Evolutionary conservation across 2,888 invertebrate genomes (phyloP), one percentile per base, ranked within the genome.

Genomic region (Altica lythri): DNA sequence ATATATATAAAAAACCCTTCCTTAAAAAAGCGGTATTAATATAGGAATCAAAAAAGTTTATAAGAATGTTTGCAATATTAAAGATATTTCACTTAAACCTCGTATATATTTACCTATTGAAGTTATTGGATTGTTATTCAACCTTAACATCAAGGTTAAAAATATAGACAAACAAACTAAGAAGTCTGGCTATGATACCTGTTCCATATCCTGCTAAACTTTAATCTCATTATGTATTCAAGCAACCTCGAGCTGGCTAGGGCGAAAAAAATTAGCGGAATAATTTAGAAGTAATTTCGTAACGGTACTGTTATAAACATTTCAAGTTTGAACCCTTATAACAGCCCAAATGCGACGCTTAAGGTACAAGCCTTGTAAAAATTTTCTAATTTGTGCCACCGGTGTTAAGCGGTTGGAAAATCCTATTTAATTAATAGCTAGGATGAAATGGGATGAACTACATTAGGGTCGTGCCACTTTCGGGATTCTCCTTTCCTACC

Each of bases 371-470:
- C n/a, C 27, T 27, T 27, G 6, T 27, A 27, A 27, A 27, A 27
- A 27, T 27, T 27, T n/a, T n/a, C 9, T n/a, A 27, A 9, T 27
- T 27, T 27, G 9, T 5, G 4, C 27, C 27, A n/a, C 2, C 27
- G 12, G 30, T 12, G 30, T 2, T 12, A 30, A 30, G 30, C 30
- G 30, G 30, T 30, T 2, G 30, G 12, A 30, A 30, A 30, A 30
- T 30, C 30, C 30, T 12, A 12, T 2, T 30, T 30, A 30, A 30
- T 30, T 30, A 30, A 30, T 30, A 12, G 30, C 12, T 30, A 6
- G 30, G 30, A 30, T 30, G 30, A 30, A 30, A 30, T 30, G 30
- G 30, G 30, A 30, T 30, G 30, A 30, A 30, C 30, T 30, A 30
- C 30, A 30, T 30, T 30, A 30, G 30, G 30, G 30, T 30, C 12